Percentiles rank a stretch among this genome's conserved stretches.
Evolutionary conservation across 2,888 invertebrate species (phyloP).

Genomic region (Oscheius sp.): DNA sequence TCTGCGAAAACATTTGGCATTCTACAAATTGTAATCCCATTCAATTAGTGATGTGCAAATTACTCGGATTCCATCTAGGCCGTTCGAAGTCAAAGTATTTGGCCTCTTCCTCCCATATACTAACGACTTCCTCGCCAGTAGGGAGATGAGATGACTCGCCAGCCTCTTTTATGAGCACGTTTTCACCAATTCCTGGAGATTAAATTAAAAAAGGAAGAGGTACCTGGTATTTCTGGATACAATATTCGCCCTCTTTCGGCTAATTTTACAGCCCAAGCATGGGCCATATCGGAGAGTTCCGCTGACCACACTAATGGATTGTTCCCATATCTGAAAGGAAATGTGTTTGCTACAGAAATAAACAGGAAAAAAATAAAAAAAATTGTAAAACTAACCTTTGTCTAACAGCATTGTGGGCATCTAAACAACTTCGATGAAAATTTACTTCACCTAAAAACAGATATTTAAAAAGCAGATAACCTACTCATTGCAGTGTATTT

Average conservation of each 20-base stretch:
- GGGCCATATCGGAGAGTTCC: slow-evolving; percentile 68
- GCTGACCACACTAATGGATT: slow-evolving; percentile 64
- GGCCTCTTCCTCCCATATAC: slow-evolving; percentile 65
- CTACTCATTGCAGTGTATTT: slow-evolving; percentile 68
- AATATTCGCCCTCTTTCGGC: slow-evolving; percentile 66
- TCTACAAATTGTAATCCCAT: slow-evolving; percentile 50
- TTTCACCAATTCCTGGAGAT: slow-evolving; percentile 66
- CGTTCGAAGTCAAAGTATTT: slow-evolving; percentile 64
- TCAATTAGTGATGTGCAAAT: slow-evolving; percentile 4
- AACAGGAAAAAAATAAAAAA: neutral
- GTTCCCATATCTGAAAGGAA: slow-evolving; percentile 57
- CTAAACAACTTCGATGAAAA: slow-evolving; percentile 68
- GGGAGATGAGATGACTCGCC: slow-evolving; percentile 64
- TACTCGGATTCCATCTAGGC: slow-evolving; percentile 67
- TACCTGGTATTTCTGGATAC: slow-evolving; percentile 68
- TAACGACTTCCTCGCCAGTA: slow-evolving; percentile 66
- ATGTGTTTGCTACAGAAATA: neutral
- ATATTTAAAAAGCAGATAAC: slow-evolving; percentile 29
- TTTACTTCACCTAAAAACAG: slow-evolving; percentile 63
- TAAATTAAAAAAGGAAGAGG: neutral
- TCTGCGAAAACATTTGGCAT: slow-evolving; percentile 68
- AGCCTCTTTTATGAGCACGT: slow-evolving; percentile 59
- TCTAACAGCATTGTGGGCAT: slow-evolving; percentile 65
- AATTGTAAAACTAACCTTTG: slow-evolving; percentile 35
- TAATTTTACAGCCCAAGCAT: slow-evolving; percentile 68